phyloP scores from a whole-genome alignment of 2,113 vertebrate genomes.

The Lepisosteus osseus region DNA sequence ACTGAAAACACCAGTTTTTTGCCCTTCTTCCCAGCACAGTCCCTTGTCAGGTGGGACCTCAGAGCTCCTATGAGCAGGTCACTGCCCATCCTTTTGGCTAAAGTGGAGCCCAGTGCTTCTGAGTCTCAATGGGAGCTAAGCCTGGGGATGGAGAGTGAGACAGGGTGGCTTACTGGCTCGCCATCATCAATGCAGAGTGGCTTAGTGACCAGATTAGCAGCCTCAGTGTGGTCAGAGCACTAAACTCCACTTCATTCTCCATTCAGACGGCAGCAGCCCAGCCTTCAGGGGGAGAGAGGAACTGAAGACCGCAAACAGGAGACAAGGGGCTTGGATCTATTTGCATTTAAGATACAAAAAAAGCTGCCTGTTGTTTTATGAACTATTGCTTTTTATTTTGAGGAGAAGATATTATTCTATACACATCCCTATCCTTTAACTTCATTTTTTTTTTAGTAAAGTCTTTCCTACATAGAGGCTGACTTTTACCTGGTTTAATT shows the following conservation, averaged over 20 bases:
- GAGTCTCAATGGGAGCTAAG: constrained; percentile 44
- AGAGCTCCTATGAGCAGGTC: constrained; percentile 39
- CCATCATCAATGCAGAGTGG: constrained; percentile 65
- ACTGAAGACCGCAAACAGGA: constrained; percentile 38
- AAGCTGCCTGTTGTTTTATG: no score
- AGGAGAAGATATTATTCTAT: neutral
- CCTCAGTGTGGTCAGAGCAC: constrained; percentile 58
- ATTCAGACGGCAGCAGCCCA: constrained; percentile 47
- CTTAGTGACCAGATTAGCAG: constrained; percentile 68
- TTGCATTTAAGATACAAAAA: constrained; percentile 38
- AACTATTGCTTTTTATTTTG: no score
- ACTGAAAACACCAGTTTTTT: no score
- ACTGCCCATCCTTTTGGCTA: constrained; percentile 43
- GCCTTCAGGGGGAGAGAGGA: constrained; percentile 40
- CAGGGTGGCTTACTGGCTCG: constrained; percentile 55
- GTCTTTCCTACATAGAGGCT: neutral
- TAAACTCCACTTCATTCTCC: constrained; percentile 53
- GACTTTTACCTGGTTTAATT: neutral
- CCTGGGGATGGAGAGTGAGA: constrained; percentile 55
- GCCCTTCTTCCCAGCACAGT: neutral
- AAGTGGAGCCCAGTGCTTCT: constrained; percentile 30
- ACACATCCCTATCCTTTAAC: neutral
- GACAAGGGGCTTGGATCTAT: constrained; percentile 50
- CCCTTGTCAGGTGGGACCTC: neutral
- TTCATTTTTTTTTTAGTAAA: neutral